Conservation (phyloP, 2,888 invertebrate genomes). For the Argyresthia albistria region DNA sequence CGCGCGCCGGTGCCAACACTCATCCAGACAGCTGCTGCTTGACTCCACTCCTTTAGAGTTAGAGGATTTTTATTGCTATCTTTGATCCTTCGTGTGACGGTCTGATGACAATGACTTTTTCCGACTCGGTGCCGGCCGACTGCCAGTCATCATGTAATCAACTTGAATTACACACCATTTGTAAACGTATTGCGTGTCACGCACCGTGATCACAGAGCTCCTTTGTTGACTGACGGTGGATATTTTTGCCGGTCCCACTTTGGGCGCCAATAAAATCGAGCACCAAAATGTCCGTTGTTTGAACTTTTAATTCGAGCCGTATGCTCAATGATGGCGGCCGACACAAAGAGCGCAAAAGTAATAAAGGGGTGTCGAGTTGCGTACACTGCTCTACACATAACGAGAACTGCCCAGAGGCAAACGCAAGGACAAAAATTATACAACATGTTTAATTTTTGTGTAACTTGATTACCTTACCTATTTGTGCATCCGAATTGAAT, state of each 20-base stretch:
- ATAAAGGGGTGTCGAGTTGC: slow-evolving; percentile 59
- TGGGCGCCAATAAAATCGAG: slow-evolving; percentile 40
- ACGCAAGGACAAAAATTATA: background rate
- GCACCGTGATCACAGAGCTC: slow-evolving; percentile 2
- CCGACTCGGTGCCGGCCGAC: background rate
- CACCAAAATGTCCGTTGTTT: slow-evolving; percentile 34
- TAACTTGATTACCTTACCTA: background rate
- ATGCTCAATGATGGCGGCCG: slow-evolving; percentile 50
- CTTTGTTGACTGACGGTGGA: background rate
- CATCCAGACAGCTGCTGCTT: background rate
- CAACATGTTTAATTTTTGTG: background rate
- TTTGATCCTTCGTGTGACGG: no score
- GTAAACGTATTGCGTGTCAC: background rate
- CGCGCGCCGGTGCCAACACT: slow-evolving; percentile 15
- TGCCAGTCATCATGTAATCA: background rate
- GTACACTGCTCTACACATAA: slow-evolving; percentile 28
- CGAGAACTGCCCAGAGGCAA: slow-evolving; percentile 16
- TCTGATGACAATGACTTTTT: no score
- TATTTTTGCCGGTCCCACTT: slow-evolving; percentile 23
- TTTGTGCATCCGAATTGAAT: background rate
- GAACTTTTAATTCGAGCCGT: slow-evolving; percentile 56
- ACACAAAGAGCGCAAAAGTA: slow-evolving; percentile 58
- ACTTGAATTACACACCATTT: slow-evolving; percentile 1
- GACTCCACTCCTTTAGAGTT: no score
- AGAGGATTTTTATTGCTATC: no score